Conservation (phyloP, 2,113 vertebrate genomes). For the Cochlearius cochlearius region DNA sequence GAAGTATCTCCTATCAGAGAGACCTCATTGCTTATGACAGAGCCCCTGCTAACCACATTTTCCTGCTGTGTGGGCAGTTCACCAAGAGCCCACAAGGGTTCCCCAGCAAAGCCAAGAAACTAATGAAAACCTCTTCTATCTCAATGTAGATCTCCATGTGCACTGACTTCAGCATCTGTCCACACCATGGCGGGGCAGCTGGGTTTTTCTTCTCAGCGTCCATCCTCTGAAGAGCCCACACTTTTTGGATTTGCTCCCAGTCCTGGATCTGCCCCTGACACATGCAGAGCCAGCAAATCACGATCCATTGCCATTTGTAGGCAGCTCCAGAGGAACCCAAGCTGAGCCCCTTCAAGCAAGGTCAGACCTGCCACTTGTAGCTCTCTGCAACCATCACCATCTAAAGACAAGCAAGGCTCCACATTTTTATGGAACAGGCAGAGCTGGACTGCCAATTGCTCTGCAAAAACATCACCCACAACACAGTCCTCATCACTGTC, state of each 20-base stretch:
- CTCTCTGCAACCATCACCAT: neutral
- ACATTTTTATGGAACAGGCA: neutral
- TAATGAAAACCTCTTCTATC: neutral
- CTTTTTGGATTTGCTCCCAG: neutral
- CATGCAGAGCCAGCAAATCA: neutral
- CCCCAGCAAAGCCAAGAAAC: neutral
- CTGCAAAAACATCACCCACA: neutral
- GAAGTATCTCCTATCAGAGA: neutral
- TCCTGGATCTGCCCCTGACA: neutral
- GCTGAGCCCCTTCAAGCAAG: neutral
- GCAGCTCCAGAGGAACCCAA: neutral
- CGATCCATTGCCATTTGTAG: accelerated
- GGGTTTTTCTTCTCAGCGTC: neutral
- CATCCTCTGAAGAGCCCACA: neutral
- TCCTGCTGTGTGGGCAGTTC: neutral
- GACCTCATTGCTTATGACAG: neutral
- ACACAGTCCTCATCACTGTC: neutral
- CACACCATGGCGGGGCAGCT: neutral
- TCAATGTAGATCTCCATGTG: neutral
- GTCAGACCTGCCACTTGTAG: neutral
- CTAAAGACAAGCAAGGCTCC: neutral
- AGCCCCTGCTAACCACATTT: neutral
- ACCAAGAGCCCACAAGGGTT: neutral
- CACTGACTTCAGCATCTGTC: neutral
- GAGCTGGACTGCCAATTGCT: neutral